phyloP scores from a whole-genome alignment of 92 coral and sea anemone species.

The Umimayanthus chanpuru region DNA sequence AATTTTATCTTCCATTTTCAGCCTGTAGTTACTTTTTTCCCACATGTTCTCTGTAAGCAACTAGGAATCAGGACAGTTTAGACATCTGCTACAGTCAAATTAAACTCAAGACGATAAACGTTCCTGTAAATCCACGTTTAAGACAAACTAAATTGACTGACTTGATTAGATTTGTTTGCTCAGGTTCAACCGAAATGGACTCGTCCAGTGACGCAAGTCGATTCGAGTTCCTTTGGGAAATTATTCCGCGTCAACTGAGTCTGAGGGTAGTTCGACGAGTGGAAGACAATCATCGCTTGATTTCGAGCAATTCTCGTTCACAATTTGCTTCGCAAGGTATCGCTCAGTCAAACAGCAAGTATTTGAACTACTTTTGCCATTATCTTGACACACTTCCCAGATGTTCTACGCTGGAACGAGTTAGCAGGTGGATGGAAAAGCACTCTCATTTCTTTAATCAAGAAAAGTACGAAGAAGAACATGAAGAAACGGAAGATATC shows the following conservation, averaged over 20 bases:
- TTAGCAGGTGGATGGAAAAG: not conserved
- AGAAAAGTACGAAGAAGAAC: not conserved
- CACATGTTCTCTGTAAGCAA: no score
- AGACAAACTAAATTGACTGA: no score
- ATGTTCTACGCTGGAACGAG: not conserved
- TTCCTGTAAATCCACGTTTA: no score
- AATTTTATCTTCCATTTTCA: no score
- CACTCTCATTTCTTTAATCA: constrained; percentile 10
- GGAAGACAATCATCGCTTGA: not conserved
- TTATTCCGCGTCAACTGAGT: not conserved
- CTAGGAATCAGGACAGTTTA: no score
- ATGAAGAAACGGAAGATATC: not conserved
- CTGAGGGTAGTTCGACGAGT: not conserved
- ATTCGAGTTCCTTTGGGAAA: not conserved
- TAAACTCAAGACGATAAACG: no score
- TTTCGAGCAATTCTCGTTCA: not conserved
- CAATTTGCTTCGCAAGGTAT: not conserved
- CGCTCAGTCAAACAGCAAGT: not conserved
- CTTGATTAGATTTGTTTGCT: no score
- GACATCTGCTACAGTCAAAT: no score
- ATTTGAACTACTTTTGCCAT: not conserved
- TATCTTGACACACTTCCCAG: constrained; percentile 1
- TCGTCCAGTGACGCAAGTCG: not conserved
- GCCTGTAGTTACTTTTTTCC: no score
- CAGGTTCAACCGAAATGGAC: no score